A percentile compares a stretch with the other conserved stretches of the same genome.
Evolutionary conservation across 2,888 invertebrate species (phyloP).

Genomic region (Tipula lateralis): DNA sequence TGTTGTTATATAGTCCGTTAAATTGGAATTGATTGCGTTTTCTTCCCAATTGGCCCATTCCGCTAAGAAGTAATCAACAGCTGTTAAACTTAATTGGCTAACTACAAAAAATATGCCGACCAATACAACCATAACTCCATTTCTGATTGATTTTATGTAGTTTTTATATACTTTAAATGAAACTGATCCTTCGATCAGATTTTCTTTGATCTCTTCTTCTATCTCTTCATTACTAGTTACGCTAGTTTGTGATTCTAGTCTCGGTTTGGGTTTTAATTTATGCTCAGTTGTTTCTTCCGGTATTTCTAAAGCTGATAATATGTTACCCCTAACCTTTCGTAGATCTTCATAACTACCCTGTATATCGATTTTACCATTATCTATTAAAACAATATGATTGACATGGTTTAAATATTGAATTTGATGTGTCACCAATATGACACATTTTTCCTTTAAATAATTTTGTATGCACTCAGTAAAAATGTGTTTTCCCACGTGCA

Average conservation of each 20-base stretch:
- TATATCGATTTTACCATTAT: constrained; percentile 47
- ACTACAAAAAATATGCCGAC: constrained; percentile 53
- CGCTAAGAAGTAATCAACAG: constrained; percentile 69
- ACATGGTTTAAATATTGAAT: constrained; percentile 58
- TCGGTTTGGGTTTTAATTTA: not conserved
- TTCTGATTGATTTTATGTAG: constrained; percentile 56
- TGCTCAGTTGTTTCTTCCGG: constrained; percentile 37
- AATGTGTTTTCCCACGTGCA: constrained; percentile 69
- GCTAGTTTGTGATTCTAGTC: constrained; percentile 40
- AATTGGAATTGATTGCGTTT: not conserved
- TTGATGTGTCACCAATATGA: constrained; percentile 68
- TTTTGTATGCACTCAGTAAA: constrained; percentile 67
- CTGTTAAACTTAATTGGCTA: constrained; percentile 60
- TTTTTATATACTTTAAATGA: constrained; percentile 56
- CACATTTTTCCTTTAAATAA: constrained; percentile 57
- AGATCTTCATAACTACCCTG: constrained; percentile 50
- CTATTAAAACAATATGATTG: constrained; percentile 54
- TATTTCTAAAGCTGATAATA: constrained; percentile 50
- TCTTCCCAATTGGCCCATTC: constrained; percentile 56
- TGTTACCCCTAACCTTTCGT: constrained; percentile 43
- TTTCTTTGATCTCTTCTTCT: constrained; percentile 55
- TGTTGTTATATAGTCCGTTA: too few relatives aligned
- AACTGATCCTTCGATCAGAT: constrained; percentile 58
- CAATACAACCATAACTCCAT: constrained; percentile 51
- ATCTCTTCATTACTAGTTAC: constrained; percentile 39